A percentile compares a stretch with the other conserved stretches of the same genome.
Evolutionary conservation across 2,797 vertebrate genomes (phyloP).

Genomic region (Galaxias olidus): DNA sequence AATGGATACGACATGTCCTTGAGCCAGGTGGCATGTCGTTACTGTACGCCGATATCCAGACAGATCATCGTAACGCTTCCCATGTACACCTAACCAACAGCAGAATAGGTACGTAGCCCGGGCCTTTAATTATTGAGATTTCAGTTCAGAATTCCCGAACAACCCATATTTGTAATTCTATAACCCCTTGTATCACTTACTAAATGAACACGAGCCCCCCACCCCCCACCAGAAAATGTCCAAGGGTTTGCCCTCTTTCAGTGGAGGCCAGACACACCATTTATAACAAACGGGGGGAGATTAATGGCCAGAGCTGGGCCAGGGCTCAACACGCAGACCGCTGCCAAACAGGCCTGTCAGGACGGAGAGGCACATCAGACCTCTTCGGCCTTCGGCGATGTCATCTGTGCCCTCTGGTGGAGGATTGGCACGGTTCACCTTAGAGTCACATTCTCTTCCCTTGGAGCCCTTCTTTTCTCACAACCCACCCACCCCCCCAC

Average conservation of each 20-base stretch:
- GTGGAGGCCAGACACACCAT: slow-evolving; percentile 19
- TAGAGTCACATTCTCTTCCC: slow-evolving; percentile 11
- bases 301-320: slow-evolving; percentile 18
- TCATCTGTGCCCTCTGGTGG: slow-evolving; percentile 79
- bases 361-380: slow-evolving; percentile 13
- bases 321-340: slow-evolving; percentile 18
- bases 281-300: slow-evolving; percentile 20
- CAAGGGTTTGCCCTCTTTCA: slow-evolving; percentile 25
- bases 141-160: slow-evolving; percentile 3
- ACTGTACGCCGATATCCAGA: no score
- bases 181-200: no score
- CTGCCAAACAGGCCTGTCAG: slow-evolving; percentile 35
- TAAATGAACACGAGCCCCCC: no score
- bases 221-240: background rate
- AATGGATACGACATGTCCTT: no score
- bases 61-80: no score
- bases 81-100: no score
- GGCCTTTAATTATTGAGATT: slow-evolving; percentile 6
- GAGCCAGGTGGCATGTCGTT: no score
- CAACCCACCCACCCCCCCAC: background rate
- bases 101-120: no score
- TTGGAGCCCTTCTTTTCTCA: no score
- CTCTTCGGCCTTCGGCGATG: slow-evolving; percentile 40
- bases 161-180: no score
- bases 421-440: slow-evolving; percentile 62